Evolutionary conservation across 2,888 invertebrate species (phyloP).

Genomic region (Epiblema foenella): DNA sequence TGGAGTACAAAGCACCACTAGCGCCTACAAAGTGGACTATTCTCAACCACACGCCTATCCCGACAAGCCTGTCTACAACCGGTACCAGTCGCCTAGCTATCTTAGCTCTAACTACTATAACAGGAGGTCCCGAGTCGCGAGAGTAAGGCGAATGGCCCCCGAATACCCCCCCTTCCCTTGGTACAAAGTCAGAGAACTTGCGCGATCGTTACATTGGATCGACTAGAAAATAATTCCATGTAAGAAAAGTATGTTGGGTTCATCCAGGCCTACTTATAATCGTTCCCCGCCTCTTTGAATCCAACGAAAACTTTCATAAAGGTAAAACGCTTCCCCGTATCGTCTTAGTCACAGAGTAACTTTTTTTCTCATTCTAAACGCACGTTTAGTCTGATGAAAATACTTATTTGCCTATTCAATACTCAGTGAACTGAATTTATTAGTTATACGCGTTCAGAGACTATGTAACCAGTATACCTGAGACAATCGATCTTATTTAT

Average conservation of each 20-base stretch:
- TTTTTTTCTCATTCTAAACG: slow-evolving; percentile 70
- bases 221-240: slow-evolving; percentile 54
- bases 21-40: slow-evolving; percentile 81
- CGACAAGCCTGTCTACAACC: slow-evolving; percentile 78
- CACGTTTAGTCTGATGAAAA: slow-evolving; percentile 67
- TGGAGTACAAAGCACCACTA: slow-evolving; percentile 74
- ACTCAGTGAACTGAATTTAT: slow-evolving; percentile 67
- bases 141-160: slow-evolving; percentile 71
- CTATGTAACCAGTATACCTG: slow-evolving; percentile 31
- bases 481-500: slow-evolving; percentile 37
- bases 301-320: slow-evolving; percentile 70
- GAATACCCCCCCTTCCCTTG: slow-evolving; percentile 90
- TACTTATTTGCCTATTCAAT: slow-evolving; percentile 58
- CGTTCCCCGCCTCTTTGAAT: slow-evolving; percentile 70
- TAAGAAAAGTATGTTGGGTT: slow-evolving; percentile 75
- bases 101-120: slow-evolving; percentile 74
- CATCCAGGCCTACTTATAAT: slow-evolving; percentile 64
- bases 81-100: slow-evolving; percentile 75
- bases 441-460: slow-evolving; percentile 44
- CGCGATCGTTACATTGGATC: slow-evolving; percentile 89
- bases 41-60: slow-evolving; percentile 76
- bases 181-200: slow-evolving; percentile 90
- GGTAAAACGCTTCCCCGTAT: slow-evolving; percentile 30
- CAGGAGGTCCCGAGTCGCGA: slow-evolving; percentile 72
- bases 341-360: slow-evolving; percentile 43